Evolutionary conservation across 2,797 vertebrate species (phyloP), one percentile per base, ranked within the genome.

Genomic region (Channa striata): DNA sequence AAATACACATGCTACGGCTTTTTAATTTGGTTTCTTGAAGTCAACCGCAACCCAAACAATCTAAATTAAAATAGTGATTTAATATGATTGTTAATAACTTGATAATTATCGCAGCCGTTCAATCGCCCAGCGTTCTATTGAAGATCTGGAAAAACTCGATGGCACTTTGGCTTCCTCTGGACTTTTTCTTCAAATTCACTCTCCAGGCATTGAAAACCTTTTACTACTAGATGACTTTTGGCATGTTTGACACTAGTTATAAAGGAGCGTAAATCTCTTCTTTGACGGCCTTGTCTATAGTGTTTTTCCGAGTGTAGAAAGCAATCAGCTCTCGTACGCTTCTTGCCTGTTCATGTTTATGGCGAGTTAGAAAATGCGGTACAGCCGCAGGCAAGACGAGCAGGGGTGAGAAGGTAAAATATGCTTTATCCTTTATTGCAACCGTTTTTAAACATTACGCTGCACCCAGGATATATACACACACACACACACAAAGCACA

Each of bases 381-480:
- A 37, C 14, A 59, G 50, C 23, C 19, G 36, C n/a, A 47, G 44
- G 56, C 50, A 21, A 13, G 19, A n/a, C 11, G 11, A 13, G 10
- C 4, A 9, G 21, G 78, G 63, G 66, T 59, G 59, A 66, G 14
- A 36, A 49, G 52, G 71, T 66, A 36, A 80, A 72, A 84, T 30
- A 30, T 30, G 25, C 25, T 77, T 40, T 56, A 66, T 17, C 58
- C 80, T 73, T 71, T 44, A 59, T 1, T 70, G 66, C 66, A 78
- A 65, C 57, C 81, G 70, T 80, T 81, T 66, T 48, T 72, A 81
- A 83, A 71, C 60, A 76, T 50, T 20, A 67, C 0, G 42, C 62
- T 70, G 72, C 64, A 68, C 65, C 36, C n/a, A 25, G 30, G 70
- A 36, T 43, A 30, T 6, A 30, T 6, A 60, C 46, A 70, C 52